Percentiles rank a stretch among this genome's conserved stretches.
Evolutionary conservation across 2,888 invertebrate species (phyloP).

Genomic region (Chouioia cunea): DNA sequence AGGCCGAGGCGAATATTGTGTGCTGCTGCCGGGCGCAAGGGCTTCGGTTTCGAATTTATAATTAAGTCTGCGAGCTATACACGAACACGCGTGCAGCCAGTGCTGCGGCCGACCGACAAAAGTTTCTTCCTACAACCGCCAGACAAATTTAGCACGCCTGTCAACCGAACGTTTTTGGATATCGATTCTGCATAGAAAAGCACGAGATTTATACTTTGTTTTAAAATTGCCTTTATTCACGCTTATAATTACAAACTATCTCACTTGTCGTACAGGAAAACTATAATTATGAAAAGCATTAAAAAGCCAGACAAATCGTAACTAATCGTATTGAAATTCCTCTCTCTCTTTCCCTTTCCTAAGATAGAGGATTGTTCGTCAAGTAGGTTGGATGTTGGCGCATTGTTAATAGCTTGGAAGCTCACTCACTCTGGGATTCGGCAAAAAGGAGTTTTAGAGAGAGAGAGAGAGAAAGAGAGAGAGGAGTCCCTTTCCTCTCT

Average conservation of each 20-base stretch:
- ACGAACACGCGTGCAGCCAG: background rate
- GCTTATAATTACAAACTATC: background rate
- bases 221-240: background rate
- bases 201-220: too few species aligned
- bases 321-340: too few species aligned
- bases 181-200: background rate
- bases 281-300: too few species aligned
- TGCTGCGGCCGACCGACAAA: background rate
- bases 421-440: conserved; percentile 56
- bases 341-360: too few species aligned
- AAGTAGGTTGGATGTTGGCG: background rate
- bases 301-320: too few species aligned
- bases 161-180: conserved; percentile 43
- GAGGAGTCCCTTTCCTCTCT: conserved; percentile 49
- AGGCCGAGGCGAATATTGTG: conserved; percentile 29
- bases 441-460: conserved; percentile 63
- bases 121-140: background rate
- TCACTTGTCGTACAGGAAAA: too few species aligned
- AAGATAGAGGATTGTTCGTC: background rate
- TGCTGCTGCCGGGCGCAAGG: conserved; percentile 31
- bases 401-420: background rate
- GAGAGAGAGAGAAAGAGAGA: conserved; percentile 42
- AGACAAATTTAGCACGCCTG: conserved; percentile 17
- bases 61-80: conserved; percentile 38
- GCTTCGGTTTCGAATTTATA: conserved; percentile 45